These are phyloP conservation scores for Mongoloraphidia duomilia DNA, from an alignment of 2,888 invertebrate species.

Conservation along the genomic window DNA sequence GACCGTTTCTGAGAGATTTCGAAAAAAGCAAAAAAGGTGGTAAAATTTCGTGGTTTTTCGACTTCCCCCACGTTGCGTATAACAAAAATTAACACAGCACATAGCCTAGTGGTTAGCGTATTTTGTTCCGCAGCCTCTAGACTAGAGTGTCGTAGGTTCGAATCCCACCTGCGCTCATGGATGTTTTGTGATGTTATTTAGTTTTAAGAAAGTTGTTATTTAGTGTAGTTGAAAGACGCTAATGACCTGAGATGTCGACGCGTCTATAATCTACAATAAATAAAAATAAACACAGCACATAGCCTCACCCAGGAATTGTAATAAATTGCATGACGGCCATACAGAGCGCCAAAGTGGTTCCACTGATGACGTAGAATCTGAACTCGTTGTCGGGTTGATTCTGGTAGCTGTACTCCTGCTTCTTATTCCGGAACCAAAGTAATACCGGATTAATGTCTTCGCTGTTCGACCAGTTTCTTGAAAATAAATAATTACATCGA, in stretches of 20 bases:
- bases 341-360: slow-evolving; percentile 60
- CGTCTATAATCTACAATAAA: background rate
- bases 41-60: too few relatives aligned
- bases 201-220: too few relatives aligned
- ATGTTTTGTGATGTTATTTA: too few relatives aligned
- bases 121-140: background rate
- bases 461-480: slow-evolving; percentile 40
- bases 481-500: slow-evolving; percentile 10
- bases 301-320: slow-evolving; percentile 59
- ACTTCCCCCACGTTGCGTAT: too few relatives aligned
- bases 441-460: slow-evolving; percentile 71
- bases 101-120: too few relatives aligned
- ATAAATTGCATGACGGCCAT: slow-evolving; percentile 67
- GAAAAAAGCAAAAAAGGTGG: too few relatives aligned
- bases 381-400: slow-evolving; percentile 70
- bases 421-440: slow-evolving; percentile 63
- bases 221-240: too few relatives aligned
- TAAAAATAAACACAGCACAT: background rate
- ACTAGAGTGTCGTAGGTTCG: too few relatives aligned
- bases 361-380: slow-evolving; percentile 70
- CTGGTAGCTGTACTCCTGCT: slow-evolving; percentile 65
- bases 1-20: too few relatives aligned
- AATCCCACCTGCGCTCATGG: too few relatives aligned
- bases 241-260: too few relatives aligned
- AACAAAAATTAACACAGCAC: slow-evolving; percentile 10